Base-by-base conservation (phyloP, 2,888 invertebrate genomes). In the Eupeodes latifasciatus region DNA sequence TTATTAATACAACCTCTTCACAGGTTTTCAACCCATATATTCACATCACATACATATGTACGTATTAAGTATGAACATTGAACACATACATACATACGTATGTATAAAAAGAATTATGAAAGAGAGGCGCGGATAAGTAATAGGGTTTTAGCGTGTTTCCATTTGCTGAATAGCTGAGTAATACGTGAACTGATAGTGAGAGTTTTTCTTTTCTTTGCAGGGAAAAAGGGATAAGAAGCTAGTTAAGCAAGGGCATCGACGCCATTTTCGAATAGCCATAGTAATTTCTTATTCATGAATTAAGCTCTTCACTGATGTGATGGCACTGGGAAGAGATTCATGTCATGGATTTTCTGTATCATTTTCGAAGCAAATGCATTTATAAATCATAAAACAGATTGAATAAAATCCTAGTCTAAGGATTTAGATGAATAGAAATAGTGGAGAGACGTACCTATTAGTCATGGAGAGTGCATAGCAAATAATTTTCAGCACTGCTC, bases 331-430 rank as follows among this genome's bases (percentile, higher is more conserved):
- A 36, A n/a, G 6, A 12, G 53, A 19, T 12, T 16, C 14, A 2
- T 67, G 49, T 47, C 34, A 6, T n/a, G 0, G 14, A 44, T 71
- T 14, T 53, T 44, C 11, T 19, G 7, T 7, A 7, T 40, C 40
- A 40, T 2, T 40, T 40, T 40, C 4, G 1, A 40, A 40, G 62
- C 66, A 71, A 66, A 14, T 76, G 80, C 59, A 66, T 57, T 80
- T 64, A 72, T 76, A 83, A 80, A 79, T 82, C 82, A 76, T 83
- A 27, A 11, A 71, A 76, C 19, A 59, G 66, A 83, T 83, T 86
- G 71, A 40, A 57, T 75, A 49, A 67, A 74, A 67, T 69, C 67
- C 51, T 51, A 36, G 69, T 85, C 75, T 57, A 64, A 69, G 62
- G 79, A 76, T 75, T 86, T 16, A 66, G 71, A 64, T 72, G 51